Evolutionary conservation across 2,113 vertebrate species (phyloP).

Genomic region (Melanostigma gelatinosum): DNA sequence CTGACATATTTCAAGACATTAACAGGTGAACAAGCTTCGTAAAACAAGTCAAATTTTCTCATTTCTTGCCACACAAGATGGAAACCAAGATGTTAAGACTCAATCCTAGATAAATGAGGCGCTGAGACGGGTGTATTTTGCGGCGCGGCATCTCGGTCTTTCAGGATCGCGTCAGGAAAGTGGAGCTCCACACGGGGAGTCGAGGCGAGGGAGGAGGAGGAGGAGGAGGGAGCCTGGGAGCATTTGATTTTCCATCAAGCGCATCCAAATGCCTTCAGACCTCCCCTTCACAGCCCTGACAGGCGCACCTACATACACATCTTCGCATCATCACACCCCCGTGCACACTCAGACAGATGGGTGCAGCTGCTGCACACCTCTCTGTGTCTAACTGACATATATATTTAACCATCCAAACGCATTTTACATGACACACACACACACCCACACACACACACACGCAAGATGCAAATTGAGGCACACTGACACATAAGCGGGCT

Average conservation of each 20-base stretch:
- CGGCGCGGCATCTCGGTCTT: slow-evolving; percentile 21
- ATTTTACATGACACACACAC: slow-evolving; percentile 42
- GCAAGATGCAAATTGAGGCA: slow-evolving; percentile 41
- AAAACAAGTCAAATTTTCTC: slow-evolving; percentile 10
- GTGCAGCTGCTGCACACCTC: slow-evolving; percentile 67
- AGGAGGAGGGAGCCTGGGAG: slow-evolving; percentile 29
- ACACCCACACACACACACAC: slow-evolving; percentile 10
- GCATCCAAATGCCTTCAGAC: slow-evolving; percentile 58
- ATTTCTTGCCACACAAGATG: neutral
- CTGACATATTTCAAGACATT: neutral
- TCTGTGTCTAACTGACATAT: slow-evolving; percentile 63
- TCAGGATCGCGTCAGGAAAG: slow-evolving; percentile 30
- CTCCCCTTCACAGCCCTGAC: slow-evolving; percentile 49
- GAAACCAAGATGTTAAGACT: slow-evolving; percentile 27
- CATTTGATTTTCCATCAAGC: slow-evolving; percentile 64
- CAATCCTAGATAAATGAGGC: slow-evolving; percentile 26
- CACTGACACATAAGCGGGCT: slow-evolving; percentile 44
- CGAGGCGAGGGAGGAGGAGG: slow-evolving; percentile 6
- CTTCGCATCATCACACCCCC: slow-evolving; percentile 55
- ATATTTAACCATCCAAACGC: slow-evolving; percentile 73
- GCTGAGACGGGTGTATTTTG: slow-evolving; percentile 30
- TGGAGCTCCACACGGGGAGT: slow-evolving; percentile 24
- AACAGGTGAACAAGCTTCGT: neutral
- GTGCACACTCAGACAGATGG: slow-evolving; percentile 60
- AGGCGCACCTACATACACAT: slow-evolving; percentile 51